phyloP scores from a whole-genome alignment of 2,113 vertebrate species.

The Callionymus lyra region DNA sequence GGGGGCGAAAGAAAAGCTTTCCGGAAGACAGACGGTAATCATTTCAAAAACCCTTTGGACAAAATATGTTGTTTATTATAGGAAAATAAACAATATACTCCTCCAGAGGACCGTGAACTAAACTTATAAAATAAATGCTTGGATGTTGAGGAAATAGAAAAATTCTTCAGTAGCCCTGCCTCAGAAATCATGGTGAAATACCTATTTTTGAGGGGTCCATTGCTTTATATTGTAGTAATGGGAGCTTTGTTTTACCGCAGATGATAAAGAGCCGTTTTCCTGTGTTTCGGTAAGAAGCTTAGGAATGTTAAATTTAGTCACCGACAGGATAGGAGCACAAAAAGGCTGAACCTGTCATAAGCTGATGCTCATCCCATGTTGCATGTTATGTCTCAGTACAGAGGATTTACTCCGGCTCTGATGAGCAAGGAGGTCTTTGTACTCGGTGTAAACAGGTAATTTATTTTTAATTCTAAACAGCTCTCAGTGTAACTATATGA shows the following conservation, averaged over 20 bases:
- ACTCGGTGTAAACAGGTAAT: constrained; percentile 12
- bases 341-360: constrained; percentile 34
- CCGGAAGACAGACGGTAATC: too few relatives aligned
- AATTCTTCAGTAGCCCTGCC: constrained; percentile 38
- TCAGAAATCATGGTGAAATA: constrained; percentile 47
- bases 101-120: too few relatives aligned
- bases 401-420: constrained; percentile 9
- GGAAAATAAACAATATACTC: constrained; percentile 16
- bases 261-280: constrained; percentile 35
- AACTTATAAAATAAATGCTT: constrained; percentile 41
- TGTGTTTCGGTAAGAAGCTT: constrained; percentile 46
- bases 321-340: constrained; percentile 22
- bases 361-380: constrained; percentile 27
- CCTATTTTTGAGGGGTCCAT: constrained; percentile 21
- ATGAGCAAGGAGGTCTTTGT: constrained; percentile 3
- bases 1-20: too few relatives aligned
- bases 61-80: constrained; percentile 34
- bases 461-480: background rate
- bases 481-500: too few relatives aligned
- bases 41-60: constrained; percentile 10
- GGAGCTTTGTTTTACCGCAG: constrained; percentile 43
- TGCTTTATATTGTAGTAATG: constrained; percentile 36
- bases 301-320: constrained; percentile 42
- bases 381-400: constrained; percentile 4
- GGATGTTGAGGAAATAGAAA: constrained; percentile 57